Evolutionary conservation across 2,888 invertebrate species (phyloP).

Genomic region (Cenopis cana): DNA sequence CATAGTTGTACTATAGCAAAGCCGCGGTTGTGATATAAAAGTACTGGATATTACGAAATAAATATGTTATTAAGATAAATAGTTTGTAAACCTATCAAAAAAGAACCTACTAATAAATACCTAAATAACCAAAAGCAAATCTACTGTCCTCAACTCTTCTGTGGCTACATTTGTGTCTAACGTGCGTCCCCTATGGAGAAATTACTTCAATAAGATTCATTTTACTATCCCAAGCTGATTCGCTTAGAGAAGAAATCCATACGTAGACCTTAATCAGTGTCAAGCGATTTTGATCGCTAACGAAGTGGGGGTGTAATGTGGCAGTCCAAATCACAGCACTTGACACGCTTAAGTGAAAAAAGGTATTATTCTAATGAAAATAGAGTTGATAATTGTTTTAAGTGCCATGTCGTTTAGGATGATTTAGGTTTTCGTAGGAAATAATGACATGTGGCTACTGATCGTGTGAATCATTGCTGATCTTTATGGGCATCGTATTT

Average conservation of each 20-base stretch:
- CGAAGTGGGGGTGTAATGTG: slow-evolving; percentile 22
- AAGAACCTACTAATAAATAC: too few relatives aligned
- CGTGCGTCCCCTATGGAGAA: slow-evolving; percentile 19
- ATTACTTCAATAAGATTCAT: slow-evolving; percentile 34
- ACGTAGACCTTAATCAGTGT: slow-evolving; percentile 2
- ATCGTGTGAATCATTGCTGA: slow-evolving; percentile 39
- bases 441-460: slow-evolving; percentile 43
- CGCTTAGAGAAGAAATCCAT: slow-evolving; percentile 12
- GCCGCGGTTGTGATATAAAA: too few relatives aligned
- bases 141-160: slow-evolving; percentile 20
- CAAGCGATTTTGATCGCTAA: slow-evolving; percentile 24
- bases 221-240: slow-evolving; percentile 6
- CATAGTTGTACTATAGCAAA: too few relatives aligned
- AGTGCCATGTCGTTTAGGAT: slow-evolving; percentile 12
- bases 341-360: slow-evolving; percentile 10
- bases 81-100: too few relatives aligned
- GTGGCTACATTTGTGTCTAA: slow-evolving; percentile 13
- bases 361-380: not conserved
- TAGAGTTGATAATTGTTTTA: not conserved
- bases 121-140: not conserved
- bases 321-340: not conserved
- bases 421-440: not conserved
- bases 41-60: too few relatives aligned
- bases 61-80: too few relatives aligned
- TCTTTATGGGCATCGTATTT: slow-evolving; percentile 31